phyloP scores from a whole-genome alignment of 92 coral and sea anemone species.

The Virgularia gustaviana region DNA sequence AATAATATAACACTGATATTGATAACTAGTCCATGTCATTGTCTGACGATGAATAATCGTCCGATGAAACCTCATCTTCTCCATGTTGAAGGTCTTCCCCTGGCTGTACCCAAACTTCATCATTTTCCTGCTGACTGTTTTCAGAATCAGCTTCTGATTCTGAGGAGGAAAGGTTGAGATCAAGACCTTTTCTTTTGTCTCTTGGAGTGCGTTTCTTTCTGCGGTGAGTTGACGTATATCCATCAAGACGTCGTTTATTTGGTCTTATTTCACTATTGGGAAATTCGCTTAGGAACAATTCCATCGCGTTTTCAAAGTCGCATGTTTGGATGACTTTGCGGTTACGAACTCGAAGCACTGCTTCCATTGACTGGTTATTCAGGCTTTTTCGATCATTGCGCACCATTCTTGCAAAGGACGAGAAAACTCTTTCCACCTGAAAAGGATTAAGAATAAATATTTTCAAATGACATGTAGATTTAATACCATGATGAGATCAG shows the following conservation, averaged over 20 bases:
- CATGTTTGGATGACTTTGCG: slow-evolving; percentile 12
- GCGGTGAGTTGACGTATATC: slow-evolving; percentile 26
- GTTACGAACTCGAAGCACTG: slow-evolving; percentile 25
- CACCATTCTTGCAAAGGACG: slow-evolving; percentile 30
- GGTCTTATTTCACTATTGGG: slow-evolving; percentile 21
- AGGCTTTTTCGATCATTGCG: slow-evolving; percentile 21
- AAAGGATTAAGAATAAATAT: slow-evolving; percentile 4
- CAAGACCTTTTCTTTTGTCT: slow-evolving; percentile 25
- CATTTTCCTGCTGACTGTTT: neutral
- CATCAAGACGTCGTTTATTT: slow-evolving; percentile 22
- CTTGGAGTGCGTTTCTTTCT: slow-evolving; percentile 23
- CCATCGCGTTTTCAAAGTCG: slow-evolving; percentile 24
- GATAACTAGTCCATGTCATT: slow-evolving; percentile 11
- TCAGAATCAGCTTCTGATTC: slow-evolving; percentile 21
- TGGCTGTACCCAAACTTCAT: slow-evolving; percentile 17
- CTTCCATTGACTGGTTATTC: slow-evolving; percentile 23
- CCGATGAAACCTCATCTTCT: slow-evolving; percentile 14
- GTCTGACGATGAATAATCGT: slow-evolving; percentile 29
- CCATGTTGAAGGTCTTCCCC: slow-evolving; percentile 19
- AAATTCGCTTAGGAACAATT: slow-evolving; percentile 21
- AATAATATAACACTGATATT: slow-evolving; percentile 14
- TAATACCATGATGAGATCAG: slow-evolving; percentile 28
- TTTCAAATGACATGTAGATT: slow-evolving; percentile 3
- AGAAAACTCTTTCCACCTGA: slow-evolving; percentile 29
- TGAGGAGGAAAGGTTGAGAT: slow-evolving; percentile 21